Base-by-base conservation (phyloP, 2,113 vertebrate species). In the Daubentonia madagascariensis region DNA sequence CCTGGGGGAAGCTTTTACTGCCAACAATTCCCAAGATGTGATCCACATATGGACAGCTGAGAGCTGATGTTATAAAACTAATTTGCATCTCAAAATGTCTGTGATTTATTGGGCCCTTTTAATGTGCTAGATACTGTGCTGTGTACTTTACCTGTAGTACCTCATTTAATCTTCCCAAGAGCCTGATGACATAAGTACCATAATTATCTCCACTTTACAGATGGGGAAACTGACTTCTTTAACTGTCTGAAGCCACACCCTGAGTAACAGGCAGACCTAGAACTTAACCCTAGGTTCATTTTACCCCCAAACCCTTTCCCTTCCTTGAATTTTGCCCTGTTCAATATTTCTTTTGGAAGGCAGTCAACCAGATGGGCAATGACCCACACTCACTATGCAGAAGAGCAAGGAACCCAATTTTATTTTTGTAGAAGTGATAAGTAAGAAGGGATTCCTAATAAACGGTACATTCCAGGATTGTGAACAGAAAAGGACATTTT, bases 131-230 rank as follows among this genome's bases (percentile, higher is more conserved):
- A n/a, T 10, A 32, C 25, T 30, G 37, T 40, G 22, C 22, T 61
- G 1, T 8, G 2, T 13, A 20, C 28, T n/a, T 48, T 25, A 17
- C 16, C 30, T 14, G 0, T 0, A 50, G 52, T 3, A 17, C 32
- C 37, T 85, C 40, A 43, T 54, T 45, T 59, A 8, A 50, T 73
- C 65, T 83, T 25, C 7, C 37, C 43, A 6, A 68, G 30, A 73
- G 20, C 40, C 13, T 16, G 30, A 3, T 1, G 25, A 25, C 6
- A 8, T 2, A 32, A 40, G 35, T 16, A 16, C 3, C 5, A 12
- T 37, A 11, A 18, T 79, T 37, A 28, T 17, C 52, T 83, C 81
- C 59, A 40, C 57, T 52, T 85, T 54, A 83, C 8, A 67, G n/a
- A 14, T 59, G 50, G 50, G 28, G 37, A 96, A 32, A 43, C 11